Conservation (phyloP, 2,113 vertebrate species). For the Epinephelus moara region DNA sequence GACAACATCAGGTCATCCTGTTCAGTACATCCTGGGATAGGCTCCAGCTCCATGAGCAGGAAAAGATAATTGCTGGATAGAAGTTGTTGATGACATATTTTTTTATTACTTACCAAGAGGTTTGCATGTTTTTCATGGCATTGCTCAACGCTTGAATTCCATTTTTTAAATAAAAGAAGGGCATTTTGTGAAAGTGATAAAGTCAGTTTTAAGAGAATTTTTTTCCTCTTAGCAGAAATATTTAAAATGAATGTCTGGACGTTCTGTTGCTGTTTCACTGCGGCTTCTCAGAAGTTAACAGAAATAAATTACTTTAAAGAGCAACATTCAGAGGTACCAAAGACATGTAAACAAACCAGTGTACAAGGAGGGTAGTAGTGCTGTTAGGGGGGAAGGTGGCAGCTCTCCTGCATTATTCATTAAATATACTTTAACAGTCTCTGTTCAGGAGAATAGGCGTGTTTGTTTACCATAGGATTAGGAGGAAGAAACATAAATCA, state of each 20-base stretch:
- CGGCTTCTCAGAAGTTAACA: neutral
- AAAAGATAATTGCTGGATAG: neutral
- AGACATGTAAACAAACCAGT: neutral
- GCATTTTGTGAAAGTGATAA: neutral
- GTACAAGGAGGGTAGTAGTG: neutral
- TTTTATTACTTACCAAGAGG: neutral
- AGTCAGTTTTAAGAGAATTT: neutral
- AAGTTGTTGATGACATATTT: neutral
- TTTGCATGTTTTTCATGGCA: neutral
- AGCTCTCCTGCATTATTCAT: conserved; percentile 15
- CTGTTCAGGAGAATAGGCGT: neutral
- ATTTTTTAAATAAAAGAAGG: neutral
- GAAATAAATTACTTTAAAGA: neutral
- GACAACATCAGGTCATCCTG: neutral
- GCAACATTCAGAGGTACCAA: neutral
- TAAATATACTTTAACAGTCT: neutral
- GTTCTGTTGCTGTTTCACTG: neutral
- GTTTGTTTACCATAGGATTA: neutral
- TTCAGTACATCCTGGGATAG: neutral
- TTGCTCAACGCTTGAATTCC: neutral
- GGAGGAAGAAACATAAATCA: neutral
- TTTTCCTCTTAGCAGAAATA: neutral
- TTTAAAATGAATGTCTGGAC: neutral
- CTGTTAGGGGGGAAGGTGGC: neutral
- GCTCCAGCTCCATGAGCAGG: neutral